Percentiles rank a stretch among this genome's conserved stretches.
These are phyloP conservation scores for Cyrtonyx montezumae DNA, from an alignment of 2,113 vertebrate species.

Conservation along the genomic window DNA sequence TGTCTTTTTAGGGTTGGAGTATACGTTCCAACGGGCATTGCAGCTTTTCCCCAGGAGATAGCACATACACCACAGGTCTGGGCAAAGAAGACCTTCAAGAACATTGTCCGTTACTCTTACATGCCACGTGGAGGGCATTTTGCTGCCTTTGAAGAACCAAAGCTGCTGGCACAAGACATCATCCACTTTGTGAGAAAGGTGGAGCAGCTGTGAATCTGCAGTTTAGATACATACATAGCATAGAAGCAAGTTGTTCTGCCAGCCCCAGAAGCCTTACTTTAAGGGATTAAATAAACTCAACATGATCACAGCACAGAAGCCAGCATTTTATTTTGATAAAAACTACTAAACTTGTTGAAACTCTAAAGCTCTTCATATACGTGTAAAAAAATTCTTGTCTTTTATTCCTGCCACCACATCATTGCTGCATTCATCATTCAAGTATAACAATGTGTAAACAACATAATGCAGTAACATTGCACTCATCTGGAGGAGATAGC, in stretches of 20 bases:
- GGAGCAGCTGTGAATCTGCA: slow-evolving; percentile 67
- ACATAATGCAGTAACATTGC: slow-evolving; percentile 14
- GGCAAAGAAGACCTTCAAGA: slow-evolving; percentile 74
- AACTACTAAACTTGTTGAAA: neutral
- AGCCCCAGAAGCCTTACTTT: neutral
- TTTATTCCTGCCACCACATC: neutral
- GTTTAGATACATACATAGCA: neutral
- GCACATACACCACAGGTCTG: slow-evolving; percentile 77
- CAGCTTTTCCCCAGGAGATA: slow-evolving; percentile 84
- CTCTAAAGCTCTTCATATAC: neutral
- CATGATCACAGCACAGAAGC: neutral
- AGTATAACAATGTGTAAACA: slow-evolving; percentile 28
- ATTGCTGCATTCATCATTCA: slow-evolving; percentile 15
- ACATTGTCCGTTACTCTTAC: slow-evolving; percentile 82
- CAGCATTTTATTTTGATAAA: neutral
- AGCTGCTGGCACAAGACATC: slow-evolving; percentile 83
- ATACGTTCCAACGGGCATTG: slow-evolving; percentile 83
- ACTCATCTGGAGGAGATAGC: neutral
- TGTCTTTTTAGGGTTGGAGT: slow-evolving; percentile 72
- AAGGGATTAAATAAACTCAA: neutral
- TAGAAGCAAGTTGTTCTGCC: neutral
- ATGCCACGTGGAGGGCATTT: slow-evolving; percentile 88
- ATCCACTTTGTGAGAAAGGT: slow-evolving; percentile 83
- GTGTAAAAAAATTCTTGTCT: neutral
- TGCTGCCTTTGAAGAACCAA: slow-evolving; percentile 87